Evolutionary conservation across 2,113 vertebrate species (phyloP).

Genomic region (Percopsis transmontana): DNA sequence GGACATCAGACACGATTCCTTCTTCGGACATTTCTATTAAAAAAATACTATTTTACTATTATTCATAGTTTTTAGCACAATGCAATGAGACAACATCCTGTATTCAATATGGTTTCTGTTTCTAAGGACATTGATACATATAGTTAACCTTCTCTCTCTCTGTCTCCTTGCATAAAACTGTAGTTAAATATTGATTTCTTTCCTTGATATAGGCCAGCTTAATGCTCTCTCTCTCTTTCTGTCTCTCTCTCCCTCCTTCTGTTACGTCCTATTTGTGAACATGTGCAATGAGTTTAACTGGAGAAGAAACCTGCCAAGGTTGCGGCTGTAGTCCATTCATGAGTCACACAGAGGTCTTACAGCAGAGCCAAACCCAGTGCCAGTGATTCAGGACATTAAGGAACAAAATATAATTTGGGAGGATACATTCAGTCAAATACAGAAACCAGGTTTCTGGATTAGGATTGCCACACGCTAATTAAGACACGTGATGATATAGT

Average conservation of each 20-base stretch:
- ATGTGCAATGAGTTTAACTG: not conserved
- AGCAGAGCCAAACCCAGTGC: conserved; percentile 33
- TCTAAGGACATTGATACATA: conserved; percentile 4
- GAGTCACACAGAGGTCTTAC: conserved; percentile 41
- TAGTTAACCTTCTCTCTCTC: conserved; percentile 12
- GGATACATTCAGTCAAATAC: not conserved
- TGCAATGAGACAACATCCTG: not conserved
- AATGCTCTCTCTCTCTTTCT: not conserved
- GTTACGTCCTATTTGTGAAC: not conserved
- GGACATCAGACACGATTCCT: no score
- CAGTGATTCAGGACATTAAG: conserved; percentile 24
- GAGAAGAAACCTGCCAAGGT: conserved; percentile 35
- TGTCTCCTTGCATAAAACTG: not conserved
- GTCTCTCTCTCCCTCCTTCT: not conserved
- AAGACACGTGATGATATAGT: not conserved
- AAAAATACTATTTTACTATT: no score
- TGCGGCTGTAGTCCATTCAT: conserved; percentile 33
- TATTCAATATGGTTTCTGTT: not conserved
- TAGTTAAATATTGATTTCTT: conserved; percentile 16
- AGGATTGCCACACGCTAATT: conserved; percentile 11
- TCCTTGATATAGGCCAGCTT: conserved; percentile 1
- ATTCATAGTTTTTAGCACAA: no score
- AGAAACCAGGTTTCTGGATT: conserved; percentile 61
- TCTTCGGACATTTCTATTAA: no score
- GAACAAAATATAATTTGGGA: conserved; percentile 24